Percentiles rank a stretch among this genome's conserved stretches.
phyloP scores from a whole-genome alignment of 1,140 invertebrate species.

The Sarcophaga bullata region DNA sequence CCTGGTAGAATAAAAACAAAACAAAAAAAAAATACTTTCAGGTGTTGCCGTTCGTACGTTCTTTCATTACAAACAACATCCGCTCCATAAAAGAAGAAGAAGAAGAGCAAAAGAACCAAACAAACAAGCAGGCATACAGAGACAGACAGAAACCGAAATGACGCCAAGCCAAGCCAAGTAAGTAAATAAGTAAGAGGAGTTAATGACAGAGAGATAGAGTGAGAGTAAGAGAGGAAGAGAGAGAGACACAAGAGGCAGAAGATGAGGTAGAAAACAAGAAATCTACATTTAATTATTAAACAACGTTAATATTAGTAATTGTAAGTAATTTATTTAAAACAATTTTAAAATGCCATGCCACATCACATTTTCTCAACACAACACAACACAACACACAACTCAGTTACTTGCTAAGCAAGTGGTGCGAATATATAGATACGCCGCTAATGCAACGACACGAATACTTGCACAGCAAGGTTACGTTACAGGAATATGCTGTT shows the following conservation, averaged over 20 bases:
- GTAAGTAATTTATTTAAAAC: constrained; percentile 39
- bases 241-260: no score
- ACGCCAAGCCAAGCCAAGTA: no score
- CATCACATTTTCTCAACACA: constrained; percentile 19
- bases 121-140: neutral
- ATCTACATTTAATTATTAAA: constrained; percentile 40
- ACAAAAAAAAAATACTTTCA: neutral
- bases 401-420: neutral
- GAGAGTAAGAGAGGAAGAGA: no score
- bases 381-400: neutral
- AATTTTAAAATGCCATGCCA: constrained; percentile 14
- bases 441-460: neutral
- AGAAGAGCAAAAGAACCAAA: neutral
- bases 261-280: constrained; percentile 3
- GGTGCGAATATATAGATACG: neutral
- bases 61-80: constrained; percentile 18
- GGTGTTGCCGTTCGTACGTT: neutral
- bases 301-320: constrained; percentile 37
- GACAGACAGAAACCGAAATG: neutral
- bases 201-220: no score
- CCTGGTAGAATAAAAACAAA: no score
- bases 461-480: constrained; percentile 1
- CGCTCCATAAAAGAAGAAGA: neutral
- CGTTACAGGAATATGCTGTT: constrained; percentile 12
- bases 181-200: no score